Percentiles rank a stretch among this genome's conserved stretches.
Conservation (phyloP, 2,797 vertebrate genomes). For the Clamator glandarius region DNA sequence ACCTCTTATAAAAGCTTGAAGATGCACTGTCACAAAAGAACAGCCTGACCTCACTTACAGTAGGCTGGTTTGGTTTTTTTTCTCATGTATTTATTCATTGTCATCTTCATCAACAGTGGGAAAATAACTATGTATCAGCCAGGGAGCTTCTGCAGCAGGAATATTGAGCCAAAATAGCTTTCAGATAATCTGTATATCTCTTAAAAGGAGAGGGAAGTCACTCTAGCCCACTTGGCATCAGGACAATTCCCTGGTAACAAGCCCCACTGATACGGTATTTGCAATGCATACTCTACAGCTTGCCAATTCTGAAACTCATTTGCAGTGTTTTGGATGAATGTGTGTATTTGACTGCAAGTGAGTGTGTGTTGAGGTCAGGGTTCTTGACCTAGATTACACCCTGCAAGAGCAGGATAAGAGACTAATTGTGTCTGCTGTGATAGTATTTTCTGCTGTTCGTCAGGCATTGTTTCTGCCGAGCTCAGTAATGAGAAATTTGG, state of each 20-base stretch:
- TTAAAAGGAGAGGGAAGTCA: not conserved
- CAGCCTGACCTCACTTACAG: not conserved
- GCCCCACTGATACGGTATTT: not conserved
- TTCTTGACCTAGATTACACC: conserved; percentile 30
- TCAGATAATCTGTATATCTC: not conserved
- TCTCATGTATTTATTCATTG: conserved; percentile 28
- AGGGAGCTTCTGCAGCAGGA: not conserved
- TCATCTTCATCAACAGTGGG: not conserved
- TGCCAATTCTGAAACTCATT: conserved; percentile 16
- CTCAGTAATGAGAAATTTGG: not conserved
- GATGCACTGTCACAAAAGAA: not conserved
- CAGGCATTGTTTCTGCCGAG: not conserved
- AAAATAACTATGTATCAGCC: not conserved
- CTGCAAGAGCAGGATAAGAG: not conserved
- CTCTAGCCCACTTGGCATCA: not conserved
- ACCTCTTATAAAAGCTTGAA: conserved; percentile 11
- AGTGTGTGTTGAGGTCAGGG: conserved; percentile 3
- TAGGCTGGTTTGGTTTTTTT: not conserved
- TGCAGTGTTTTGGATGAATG: not conserved
- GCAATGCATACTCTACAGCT: not conserved
- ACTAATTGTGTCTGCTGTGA: not conserved
- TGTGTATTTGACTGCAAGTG: not conserved
- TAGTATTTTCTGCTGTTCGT: conserved; percentile 15
- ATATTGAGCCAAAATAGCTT: conserved; percentile 14
- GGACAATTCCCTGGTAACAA: not conserved